Conservation (phyloP, 1,140 invertebrate species). For the Chrysoperla carnea region DNA sequence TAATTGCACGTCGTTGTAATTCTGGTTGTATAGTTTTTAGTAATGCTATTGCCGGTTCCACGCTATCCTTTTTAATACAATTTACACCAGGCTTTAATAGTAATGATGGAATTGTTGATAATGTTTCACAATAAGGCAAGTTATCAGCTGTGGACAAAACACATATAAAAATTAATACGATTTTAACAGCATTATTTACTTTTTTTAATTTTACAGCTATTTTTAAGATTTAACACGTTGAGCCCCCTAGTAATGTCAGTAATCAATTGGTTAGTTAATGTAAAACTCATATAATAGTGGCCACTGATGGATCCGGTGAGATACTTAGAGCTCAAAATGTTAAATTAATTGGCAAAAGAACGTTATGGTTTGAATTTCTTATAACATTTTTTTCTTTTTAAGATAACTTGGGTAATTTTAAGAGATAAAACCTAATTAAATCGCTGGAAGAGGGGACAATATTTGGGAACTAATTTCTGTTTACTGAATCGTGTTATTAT, state of each 20-base stretch:
- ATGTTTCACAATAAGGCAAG: slow-evolving; percentile 32
- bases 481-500: slow-evolving; percentile 2
- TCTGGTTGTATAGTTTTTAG: slow-evolving; percentile 37
- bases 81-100: slow-evolving; percentile 30
- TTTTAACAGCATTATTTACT: background rate
- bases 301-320: too few relatives aligned
- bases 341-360: background rate
- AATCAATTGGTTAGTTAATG: too few relatives aligned
- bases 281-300: too few relatives aligned
- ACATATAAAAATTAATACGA: background rate
- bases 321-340: too few relatives aligned
- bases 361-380: background rate
- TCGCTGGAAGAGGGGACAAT: too few relatives aligned
- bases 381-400: background rate
- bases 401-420: too few relatives aligned
- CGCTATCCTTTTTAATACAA: slow-evolving; percentile 36
- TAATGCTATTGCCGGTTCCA: slow-evolving; percentile 35
- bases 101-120: slow-evolving; percentile 10
- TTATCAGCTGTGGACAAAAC: slow-evolving; percentile 25
- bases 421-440: too few relatives aligned
- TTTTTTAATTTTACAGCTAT: background rate
- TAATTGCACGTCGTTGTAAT: slow-evolving; percentile 31
- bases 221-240: background rate
- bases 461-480: too few relatives aligned
- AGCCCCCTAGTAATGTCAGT: too few relatives aligned